Conservation (phyloP, 1,140 invertebrate species). For the Holotrichia oblita region DNA sequence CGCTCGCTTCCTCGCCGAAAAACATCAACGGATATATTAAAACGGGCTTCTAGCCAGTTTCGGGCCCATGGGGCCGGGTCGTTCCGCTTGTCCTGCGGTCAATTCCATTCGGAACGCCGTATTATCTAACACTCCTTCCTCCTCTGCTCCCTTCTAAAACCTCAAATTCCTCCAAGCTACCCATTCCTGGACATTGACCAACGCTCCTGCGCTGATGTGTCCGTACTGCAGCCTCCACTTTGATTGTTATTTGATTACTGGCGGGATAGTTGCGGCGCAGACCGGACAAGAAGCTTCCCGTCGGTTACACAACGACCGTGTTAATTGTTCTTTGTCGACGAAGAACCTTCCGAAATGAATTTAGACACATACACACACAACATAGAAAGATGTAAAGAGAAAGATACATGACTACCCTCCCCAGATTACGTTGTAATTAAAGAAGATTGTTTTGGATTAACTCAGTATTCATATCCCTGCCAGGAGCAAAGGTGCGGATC, state of each 20-base stretch:
- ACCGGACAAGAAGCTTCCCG: slow-evolving; percentile 22
- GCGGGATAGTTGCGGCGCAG: slow-evolving; percentile 37
- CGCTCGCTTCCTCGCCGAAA: not conserved
- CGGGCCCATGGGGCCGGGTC: not conserved
- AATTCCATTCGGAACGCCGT: slow-evolving; percentile 15
- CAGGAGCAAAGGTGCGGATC: not conserved
- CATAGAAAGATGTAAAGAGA: not conserved
- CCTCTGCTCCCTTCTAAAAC: not conserved
- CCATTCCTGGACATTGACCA: not conserved
- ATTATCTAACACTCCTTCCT: not conserved
- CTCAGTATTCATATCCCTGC: not conserved
- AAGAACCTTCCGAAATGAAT: slow-evolving; percentile 1
- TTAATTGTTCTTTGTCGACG: slow-evolving; percentile 20
- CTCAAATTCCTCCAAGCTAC: slow-evolving; percentile 16
- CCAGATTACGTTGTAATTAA: slow-evolving; percentile 7
- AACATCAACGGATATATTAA: slow-evolving; percentile 21
- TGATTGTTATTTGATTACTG: slow-evolving; percentile 43
- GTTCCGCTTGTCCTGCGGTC: slow-evolving; percentile 5
- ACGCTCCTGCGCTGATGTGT: not conserved
- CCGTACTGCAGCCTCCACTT: slow-evolving; percentile 26
- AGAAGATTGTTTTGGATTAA: slow-evolving; percentile 21
- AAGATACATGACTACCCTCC: slow-evolving; percentile 7
- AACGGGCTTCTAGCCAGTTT: not conserved
- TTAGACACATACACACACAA: not conserved
- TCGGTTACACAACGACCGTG: slow-evolving; percentile 15